Percentiles rank a stretch among this genome's conserved stretches.
phyloP scores from a whole-genome alignment of 2,113 vertebrate species.

The Oenanthe melanoleuca region DNA sequence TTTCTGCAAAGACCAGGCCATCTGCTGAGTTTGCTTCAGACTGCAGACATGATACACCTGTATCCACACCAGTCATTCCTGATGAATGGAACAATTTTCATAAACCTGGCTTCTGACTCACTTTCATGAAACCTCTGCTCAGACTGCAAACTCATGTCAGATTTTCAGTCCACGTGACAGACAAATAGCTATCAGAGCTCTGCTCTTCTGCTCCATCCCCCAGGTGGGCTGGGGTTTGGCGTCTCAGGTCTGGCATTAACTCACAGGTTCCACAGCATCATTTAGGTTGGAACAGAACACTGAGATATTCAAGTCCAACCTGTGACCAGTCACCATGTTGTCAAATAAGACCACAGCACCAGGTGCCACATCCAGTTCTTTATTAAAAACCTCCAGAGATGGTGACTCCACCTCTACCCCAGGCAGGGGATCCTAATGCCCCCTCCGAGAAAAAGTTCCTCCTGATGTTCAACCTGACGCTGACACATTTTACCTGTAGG shows the following conservation, averaged over 20 bases:
- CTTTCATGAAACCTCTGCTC: not conserved
- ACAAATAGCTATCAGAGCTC: not conserved
- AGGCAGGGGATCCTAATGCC: not conserved
- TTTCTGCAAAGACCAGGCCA: not conserved
- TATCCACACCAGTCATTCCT: not conserved
- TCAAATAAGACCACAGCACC: not conserved
- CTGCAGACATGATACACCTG: accelerated
- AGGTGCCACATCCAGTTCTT: not conserved
- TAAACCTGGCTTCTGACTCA: not conserved
- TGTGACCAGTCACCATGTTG: too few relatives aligned
- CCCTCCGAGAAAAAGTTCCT: not conserved
- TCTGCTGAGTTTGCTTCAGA: not conserved
- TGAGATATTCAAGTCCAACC: not conserved
- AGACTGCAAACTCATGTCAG: accelerated
- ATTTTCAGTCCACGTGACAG: accelerated
- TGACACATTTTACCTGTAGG: not conserved
- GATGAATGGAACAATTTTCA: not conserved
- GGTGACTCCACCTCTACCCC: not conserved
- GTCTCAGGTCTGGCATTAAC: not conserved
- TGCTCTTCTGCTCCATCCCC: not conserved
- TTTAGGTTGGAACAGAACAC: not conserved
- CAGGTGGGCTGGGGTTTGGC: too few relatives aligned
- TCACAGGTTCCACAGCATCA: not conserved
- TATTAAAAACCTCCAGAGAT: not conserved
- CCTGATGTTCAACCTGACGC: not conserved